Conservation (phyloP, 2,113 vertebrate species). For the Notothenia rossii region DNA sequence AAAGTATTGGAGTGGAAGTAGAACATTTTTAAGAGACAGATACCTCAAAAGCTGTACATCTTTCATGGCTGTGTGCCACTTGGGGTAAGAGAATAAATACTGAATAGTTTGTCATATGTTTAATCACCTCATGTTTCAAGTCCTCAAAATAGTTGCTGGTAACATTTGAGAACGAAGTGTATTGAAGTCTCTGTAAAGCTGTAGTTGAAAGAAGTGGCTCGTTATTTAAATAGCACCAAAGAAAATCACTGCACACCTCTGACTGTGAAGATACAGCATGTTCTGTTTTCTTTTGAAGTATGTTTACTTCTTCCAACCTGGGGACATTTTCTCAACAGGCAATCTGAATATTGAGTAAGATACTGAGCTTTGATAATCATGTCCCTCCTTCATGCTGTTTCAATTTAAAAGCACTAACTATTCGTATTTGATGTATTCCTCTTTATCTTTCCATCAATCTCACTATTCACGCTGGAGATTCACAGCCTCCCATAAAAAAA, state of each 20-base stretch:
- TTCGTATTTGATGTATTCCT: neutral
- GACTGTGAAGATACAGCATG: neutral
- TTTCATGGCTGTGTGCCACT: neutral
- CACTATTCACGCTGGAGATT: neutral
- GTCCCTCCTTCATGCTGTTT: neutral
- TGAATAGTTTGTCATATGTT: neutral
- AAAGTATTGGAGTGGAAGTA: neutral
- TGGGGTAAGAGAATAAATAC: neutral
- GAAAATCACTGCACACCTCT: neutral
- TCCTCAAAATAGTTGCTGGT: slow-evolving; percentile 1
- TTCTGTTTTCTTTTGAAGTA: neutral
- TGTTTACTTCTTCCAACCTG: neutral
- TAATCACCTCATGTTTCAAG: neutral
- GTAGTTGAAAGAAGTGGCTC: no score
- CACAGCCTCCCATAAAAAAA: neutral
- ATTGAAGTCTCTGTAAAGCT: no score
- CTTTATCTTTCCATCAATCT: neutral
- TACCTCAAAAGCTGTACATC: neutral
- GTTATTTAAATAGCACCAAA: no score
- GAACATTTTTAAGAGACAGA: neutral
- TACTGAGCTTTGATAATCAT: neutral
- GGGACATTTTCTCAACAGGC: neutral
- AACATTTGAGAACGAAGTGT: no score
- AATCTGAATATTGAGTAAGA: neutral
- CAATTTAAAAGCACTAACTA: neutral